Conservation (phyloP, 2,113 vertebrate species). For the Zootoca vivipara region DNA sequence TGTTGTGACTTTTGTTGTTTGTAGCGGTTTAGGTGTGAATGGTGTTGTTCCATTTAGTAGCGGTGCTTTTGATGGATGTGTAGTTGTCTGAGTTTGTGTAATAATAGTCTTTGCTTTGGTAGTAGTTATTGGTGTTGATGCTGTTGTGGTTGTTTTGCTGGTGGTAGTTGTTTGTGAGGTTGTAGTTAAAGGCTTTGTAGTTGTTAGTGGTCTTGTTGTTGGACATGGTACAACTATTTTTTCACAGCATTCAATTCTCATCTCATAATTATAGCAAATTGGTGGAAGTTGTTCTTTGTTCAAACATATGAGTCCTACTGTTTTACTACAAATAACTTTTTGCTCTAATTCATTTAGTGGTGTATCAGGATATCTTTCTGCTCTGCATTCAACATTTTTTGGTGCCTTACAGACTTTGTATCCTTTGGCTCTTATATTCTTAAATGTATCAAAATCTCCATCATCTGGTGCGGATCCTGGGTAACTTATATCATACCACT, state of each 20-base stretch:
- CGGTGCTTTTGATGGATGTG: not conserved
- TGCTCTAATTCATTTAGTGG: conserved; percentile 46
- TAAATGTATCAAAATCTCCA: conserved; percentile 76
- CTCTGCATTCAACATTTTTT: conserved; percentile 69
- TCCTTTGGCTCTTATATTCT: conserved; percentile 69
- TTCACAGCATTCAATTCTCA: conserved; percentile 69
- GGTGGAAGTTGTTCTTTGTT: conserved; percentile 73
- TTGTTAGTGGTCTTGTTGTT: rapidly evolving
- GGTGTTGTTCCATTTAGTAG: not conserved
- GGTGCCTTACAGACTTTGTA: conserved; percentile 56
- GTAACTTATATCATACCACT: conserved; percentile 72
- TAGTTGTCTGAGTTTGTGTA: not conserved
- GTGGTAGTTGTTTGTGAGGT: not conserved
- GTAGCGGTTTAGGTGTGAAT: rapidly evolving
- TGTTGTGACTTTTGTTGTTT: rapidly evolving
- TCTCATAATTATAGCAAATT: conserved; percentile 72
- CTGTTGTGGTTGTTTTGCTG: rapidly evolving
- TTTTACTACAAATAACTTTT: conserved; percentile 55
- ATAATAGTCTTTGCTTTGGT: not conserved
- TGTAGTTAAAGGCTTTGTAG: not conserved
- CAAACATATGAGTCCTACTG: conserved; percentile 64
- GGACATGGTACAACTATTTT: rapidly evolving
- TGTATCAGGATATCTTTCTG: conserved; percentile 47
- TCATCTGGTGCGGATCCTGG: conserved; percentile 61
- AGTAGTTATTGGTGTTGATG: not conserved